Conservation (phyloP, 2,113 vertebrate genomes). For the Odobenus rosmarus region DNA sequence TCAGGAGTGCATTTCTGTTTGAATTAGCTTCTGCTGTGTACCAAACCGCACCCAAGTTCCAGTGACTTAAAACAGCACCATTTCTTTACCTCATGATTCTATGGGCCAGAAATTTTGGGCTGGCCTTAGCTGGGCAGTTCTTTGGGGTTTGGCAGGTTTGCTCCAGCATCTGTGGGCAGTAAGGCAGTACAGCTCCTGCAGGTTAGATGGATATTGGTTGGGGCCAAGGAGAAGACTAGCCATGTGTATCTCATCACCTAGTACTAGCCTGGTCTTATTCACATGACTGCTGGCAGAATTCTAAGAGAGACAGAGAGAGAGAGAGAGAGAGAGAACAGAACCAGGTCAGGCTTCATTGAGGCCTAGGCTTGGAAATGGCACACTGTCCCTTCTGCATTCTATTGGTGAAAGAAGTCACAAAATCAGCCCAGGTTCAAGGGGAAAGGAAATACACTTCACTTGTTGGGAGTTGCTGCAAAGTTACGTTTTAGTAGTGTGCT, state of each 20-base stretch:
- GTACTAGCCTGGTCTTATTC: neutral
- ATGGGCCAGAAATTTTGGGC: neutral
- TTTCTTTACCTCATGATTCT: slow-evolving; percentile 29
- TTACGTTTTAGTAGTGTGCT: neutral
- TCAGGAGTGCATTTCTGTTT: neutral
- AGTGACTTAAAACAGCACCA: neutral
- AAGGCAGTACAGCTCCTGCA: neutral
- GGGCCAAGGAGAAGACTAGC: neutral
- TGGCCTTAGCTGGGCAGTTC: neutral
- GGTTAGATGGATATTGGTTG: neutral
- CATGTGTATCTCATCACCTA: neutral
- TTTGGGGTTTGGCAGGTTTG: neutral
- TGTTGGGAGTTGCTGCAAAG: neutral
- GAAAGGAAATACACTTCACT: neutral
- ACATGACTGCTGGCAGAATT: neutral
- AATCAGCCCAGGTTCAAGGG: neutral
- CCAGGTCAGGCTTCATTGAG: neutral
- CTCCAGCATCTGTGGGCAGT: neutral
- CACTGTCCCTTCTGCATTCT: neutral
- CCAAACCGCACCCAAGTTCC: neutral
- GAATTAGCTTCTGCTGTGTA: neutral
- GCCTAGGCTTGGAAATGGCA: neutral
- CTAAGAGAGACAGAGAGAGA: too few species aligned
- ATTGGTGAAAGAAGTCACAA: neutral
- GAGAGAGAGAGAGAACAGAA: neutral